phyloP scores from a whole-genome alignment of 2,888 invertebrate species.

The Psylliodes chrysocephalus region DNA sequence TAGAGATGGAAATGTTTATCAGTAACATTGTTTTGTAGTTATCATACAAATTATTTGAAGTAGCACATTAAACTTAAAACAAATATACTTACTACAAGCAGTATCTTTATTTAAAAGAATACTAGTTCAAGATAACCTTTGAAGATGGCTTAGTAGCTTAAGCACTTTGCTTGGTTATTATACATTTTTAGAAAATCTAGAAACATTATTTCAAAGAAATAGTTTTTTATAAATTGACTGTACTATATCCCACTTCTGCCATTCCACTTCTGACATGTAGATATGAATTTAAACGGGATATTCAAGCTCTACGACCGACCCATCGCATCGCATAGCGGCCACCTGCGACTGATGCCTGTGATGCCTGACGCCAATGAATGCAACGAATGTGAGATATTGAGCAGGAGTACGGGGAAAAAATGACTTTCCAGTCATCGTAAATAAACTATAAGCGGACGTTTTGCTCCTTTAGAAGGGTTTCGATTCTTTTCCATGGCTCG shows the following conservation, averaged over 20 bases:
- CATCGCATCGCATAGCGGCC: conserved; percentile 54
- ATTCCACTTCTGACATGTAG: conserved; percentile 50
- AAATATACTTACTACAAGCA: no score
- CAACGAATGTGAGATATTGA: conserved; percentile 53
- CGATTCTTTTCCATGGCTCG: conserved; percentile 1
- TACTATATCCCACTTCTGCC: conserved; percentile 12
- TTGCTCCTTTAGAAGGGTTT: conserved; percentile 17
- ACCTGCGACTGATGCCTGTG: conserved; percentile 56
- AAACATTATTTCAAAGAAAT: no score
- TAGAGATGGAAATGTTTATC: no score
- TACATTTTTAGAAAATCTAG: no score
- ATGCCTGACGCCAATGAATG: conserved; percentile 53
- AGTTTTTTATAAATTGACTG: no score
- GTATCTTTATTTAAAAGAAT: no score
- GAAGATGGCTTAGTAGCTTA: no score
- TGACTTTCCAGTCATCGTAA: conserved; percentile 34
- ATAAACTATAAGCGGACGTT: conserved; percentile 25
- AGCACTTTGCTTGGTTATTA: no score
- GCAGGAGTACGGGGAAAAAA: conserved; percentile 44
- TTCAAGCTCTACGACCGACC: conserved; percentile 48
- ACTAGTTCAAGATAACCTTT: no score
- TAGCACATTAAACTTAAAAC: no score
- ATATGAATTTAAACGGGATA: conserved; percentile 58
- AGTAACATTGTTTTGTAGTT: no score
- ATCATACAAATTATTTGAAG: no score